Evolutionary conservation across 2,113 vertebrate species (phyloP), one percentile per base, ranked within the genome.

Genomic region (Dromas ardeola): DNA sequence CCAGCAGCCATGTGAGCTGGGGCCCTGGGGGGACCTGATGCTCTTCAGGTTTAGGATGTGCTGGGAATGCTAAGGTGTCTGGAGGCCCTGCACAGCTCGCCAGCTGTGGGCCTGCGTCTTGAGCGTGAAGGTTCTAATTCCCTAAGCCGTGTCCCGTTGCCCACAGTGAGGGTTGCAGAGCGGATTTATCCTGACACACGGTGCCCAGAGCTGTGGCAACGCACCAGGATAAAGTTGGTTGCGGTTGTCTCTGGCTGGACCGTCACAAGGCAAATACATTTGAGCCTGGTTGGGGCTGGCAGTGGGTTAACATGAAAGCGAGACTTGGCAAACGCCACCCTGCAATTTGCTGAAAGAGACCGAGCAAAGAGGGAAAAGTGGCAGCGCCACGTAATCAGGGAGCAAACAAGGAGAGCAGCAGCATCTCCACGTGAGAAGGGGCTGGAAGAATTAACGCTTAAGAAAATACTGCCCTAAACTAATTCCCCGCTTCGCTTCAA

Each of bases 371-470:
- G 19, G 84, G 58, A 74, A 25, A 81, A 93, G 47, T 87, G 89
- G 69, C 78, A 79, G 34, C 15, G 12, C 49, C 1, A 2, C 3
- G 4, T 76, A 95, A 93, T 79, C 91, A 87, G 4, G 16, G 87
- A 95, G 78, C 83, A 82, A 94, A 93, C 6, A 45, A 93, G 87
- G 94, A 93, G 49, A 97, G 30, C 81, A 61, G 92, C 62, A 61
- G 81, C 5, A 0, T 95, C 74, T 61, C 92, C 6, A 6, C 9
- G 3, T 93, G 81, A 94, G 77, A 94, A 77, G 40, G 78, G 40
- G 40, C 69, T 67, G 83, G 53, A 84, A 94, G 70, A 95, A 90
- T 87, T 72, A 94, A 56, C 1, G 40, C 72, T 61, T 10, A 13
- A 71, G 81, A 81, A 94, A 90, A 90, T 65, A 23, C 36, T 89